A percentile compares a stretch with the other conserved stretches of the same genome.
phyloP scores from a whole-genome alignment of 2,888 invertebrate genomes.

The Azorinus chamasolen region DNA sequence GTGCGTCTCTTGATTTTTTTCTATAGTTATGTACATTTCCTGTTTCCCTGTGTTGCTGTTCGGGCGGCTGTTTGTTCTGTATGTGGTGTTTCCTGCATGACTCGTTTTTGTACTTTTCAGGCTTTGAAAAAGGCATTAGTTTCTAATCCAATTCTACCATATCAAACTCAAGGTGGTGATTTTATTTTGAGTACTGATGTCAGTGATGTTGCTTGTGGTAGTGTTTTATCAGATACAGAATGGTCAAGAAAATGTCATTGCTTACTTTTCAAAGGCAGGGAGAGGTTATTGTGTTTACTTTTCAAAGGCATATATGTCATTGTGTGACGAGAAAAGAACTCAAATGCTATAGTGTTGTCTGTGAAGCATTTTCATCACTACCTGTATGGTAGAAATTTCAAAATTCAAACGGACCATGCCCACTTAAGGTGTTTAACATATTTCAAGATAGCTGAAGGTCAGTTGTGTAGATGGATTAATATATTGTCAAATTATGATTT shows the following conservation, averaged over 20 bases:
- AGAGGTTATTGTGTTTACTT: constrained; percentile 10
- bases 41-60: no score
- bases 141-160: constrained; percentile 15
- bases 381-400: constrained; percentile 13
- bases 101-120: no score
- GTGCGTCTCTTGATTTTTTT: no score
- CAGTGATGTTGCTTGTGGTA: neutral
- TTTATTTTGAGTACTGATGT: no score
- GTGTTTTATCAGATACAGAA: constrained; percentile 29
- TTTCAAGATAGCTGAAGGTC: no score
- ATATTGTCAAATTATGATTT: no score
- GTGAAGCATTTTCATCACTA: constrained; percentile 12
- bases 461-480: no score
- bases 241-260: constrained; percentile 26
- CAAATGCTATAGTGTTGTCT: neutral
- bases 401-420: constrained; percentile 1
- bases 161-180: constrained; percentile 11
- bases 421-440: constrained; percentile 4
- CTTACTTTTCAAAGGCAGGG: no score
- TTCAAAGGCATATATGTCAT: neutral
- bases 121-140: no score
- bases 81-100: no score
- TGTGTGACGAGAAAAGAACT: constrained; percentile 17
- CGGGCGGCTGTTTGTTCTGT: no score
- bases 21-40: no score